phyloP scores from a whole-genome alignment of 2,113 vertebrate species.

The Neolamprologus cancellatus region DNA sequence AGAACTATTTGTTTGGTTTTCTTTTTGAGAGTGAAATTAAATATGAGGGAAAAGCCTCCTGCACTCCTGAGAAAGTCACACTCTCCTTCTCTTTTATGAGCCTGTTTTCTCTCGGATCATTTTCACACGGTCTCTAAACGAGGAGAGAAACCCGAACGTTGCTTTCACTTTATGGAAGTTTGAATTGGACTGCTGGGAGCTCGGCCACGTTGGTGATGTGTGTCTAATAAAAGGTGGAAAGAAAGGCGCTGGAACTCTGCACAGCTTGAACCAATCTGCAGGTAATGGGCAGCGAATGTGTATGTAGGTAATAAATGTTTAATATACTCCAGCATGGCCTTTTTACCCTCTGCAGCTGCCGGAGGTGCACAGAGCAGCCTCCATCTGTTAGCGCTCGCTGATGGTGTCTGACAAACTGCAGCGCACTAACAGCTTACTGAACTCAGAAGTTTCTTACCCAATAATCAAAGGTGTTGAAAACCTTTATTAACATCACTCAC shows the following conservation, averaged over 20 bases:
- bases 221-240: neutral
- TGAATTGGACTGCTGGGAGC: neutral
- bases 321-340: neutral
- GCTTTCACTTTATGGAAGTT: neutral
- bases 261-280: neutral
- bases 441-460: neutral
- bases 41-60: neutral
- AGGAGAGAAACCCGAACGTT: neutral
- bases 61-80: neutral
- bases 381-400: neutral
- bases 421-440: neutral
- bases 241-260: neutral
- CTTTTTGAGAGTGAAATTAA: neutral
- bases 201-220: neutral
- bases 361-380: neutral
- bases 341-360: neutral
- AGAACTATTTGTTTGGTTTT: neutral
- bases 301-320: neutral
- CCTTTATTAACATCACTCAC: neutral
- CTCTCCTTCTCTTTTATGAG: neutral
- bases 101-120: neutral
- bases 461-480: neutral
- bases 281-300: neutral
- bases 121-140: neutral
- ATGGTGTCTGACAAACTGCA: neutral